Evolutionary conservation across 2,797 vertebrate genomes (phyloP), one percentile per base, ranked within the genome.

Genomic region (Apodemus agrarius): DNA sequence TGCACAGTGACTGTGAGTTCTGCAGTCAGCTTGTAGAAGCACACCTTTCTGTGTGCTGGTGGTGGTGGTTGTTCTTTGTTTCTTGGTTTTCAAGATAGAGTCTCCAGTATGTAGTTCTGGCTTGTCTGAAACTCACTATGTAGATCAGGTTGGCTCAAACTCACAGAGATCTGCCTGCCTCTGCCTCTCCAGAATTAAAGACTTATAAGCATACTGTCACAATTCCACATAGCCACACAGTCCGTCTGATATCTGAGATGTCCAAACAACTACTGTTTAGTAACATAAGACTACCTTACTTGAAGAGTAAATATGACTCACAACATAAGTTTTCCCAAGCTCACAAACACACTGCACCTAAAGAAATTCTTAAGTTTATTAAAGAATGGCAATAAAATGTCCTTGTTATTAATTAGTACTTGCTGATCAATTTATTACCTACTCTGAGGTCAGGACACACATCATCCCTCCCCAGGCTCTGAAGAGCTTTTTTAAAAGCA

Each of bases 221-320:
- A 65, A 43, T 65, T 65, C 40, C 40, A 63, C 37, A 63, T 6
- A 78, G 78, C 49, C 31, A 54, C 78, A 80, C 11, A n/a, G 34
- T 57, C 78, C 0, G 6, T 78, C 78, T 57, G 34, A n/a, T 12
- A 13, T 22, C 78, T 80, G 26, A 46, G 75, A 22, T 57, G 34
- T 57, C 31, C 16, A 54, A 88, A 46, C 65, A 74, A 31, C 46
- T 69, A 40, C 21, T 52, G 6, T 29, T 49, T 24, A 67, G 24
- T 82, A 31, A 75, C 1, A 24, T 57, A 67, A 21, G 13, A 65
- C 34, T 54, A 16, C 72, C 40, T 83, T 49, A 91, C 57, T 57
- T 87, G 16, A 97, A 81, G 37, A 83, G 79, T 82, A 92, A 95
- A 93, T 61, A 43, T 16, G 52, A 84, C 37, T 95, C 34, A 78